Evolutionary conservation across 2,888 invertebrate genomes (phyloP).

Genomic region (Digitonthophagus gazella): DNA sequence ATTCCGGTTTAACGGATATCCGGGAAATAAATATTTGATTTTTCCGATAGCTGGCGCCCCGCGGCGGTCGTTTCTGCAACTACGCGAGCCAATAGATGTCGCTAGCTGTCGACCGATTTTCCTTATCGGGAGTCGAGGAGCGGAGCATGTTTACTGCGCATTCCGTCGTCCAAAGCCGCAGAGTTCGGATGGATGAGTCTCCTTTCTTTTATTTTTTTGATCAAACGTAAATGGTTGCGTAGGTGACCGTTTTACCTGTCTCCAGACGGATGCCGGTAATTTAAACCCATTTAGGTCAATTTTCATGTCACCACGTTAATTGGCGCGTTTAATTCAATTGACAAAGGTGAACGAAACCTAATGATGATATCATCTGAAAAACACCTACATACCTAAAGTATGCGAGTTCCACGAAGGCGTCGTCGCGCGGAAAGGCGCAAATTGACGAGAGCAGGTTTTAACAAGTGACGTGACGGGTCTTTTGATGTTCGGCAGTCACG

Average conservation of each 20-base stretch:
- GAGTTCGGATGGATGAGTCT: neutral
- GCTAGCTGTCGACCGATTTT: slow-evolving; percentile 38
- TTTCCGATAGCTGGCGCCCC: slow-evolving; percentile 46
- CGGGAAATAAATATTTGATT: slow-evolving; percentile 21
- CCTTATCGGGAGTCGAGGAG: slow-evolving; percentile 20
- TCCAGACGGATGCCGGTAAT: slow-evolving; percentile 38
- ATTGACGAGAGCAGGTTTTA: neutral
- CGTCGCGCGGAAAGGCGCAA: neutral
- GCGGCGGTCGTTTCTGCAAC: slow-evolving; percentile 45
- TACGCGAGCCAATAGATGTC: slow-evolving; percentile 45
- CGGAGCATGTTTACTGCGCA: slow-evolving; percentile 21
- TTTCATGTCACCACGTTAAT: slow-evolving; percentile 15
- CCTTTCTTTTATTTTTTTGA: neutral
- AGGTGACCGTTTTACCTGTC: slow-evolving; percentile 38
- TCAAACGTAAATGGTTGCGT: slow-evolving; percentile 1
- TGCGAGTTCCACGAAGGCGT: too few relatives aligned
- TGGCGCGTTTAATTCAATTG: slow-evolving; percentile 7
- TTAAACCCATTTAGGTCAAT: slow-evolving; percentile 37
- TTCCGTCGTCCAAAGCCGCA: slow-evolving; percentile 15
- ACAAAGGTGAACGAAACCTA: slow-evolving; percentile 6
- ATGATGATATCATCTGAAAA: slow-evolving; percentile 7
- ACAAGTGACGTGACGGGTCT: neutral
- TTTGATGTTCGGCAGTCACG: neutral
- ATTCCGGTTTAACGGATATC: neutral
- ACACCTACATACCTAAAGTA: too few relatives aligned